Base-by-base conservation (phyloP, 2,797 vertebrate species). In the Pseudocheirus occidentalis region DNA sequence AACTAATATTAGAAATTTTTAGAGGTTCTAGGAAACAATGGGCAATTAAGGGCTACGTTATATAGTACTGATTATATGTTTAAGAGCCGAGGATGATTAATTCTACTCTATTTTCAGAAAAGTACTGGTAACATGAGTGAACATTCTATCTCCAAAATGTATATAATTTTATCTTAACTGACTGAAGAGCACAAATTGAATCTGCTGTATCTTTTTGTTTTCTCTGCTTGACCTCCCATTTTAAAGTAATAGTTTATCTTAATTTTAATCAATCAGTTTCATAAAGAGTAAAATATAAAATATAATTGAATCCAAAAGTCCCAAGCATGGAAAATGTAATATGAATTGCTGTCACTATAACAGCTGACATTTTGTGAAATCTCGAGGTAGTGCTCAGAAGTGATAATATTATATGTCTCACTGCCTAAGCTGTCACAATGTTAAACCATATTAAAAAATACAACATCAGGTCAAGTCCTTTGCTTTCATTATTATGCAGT, bases 331-430 rank as follows among this genome's bases (percentile, higher is more conserved):
- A 97, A 97, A 93, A 73, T 11, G 0, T 96, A 95, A 40, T 57
- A 59, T 66, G 90, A 97, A 97, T 95, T 94, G 5, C 7, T 97
- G 91, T 91, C 90, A 57, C 55, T 92, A 10, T 94, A 93, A 93
- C 27, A 53, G 29, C 50, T 0, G 46, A 59, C 59, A 94, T 97
- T 97, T 98, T 95, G 27, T 93, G 93, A 95, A 97, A 95, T 92
- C 81, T 97, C 96, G 92, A 56, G 94, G 54, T 93, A 54, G 28
- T 91, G 55, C 6, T 98, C 93, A 55, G 52, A 2, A 81, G 62
- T 95, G 81, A 94, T 93, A 94, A 95, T 73, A 93, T 73, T 96
- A 87, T 56, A 94, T 0, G 11, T 34, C 52, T 96, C 95, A 93
- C 56, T 96, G 93, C 93, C 95, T 96, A 52, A 94, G 40, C 34